Base-by-base conservation (phyloP, 2,113 vertebrate species). In the Dasypus novemcinctus region DNA sequence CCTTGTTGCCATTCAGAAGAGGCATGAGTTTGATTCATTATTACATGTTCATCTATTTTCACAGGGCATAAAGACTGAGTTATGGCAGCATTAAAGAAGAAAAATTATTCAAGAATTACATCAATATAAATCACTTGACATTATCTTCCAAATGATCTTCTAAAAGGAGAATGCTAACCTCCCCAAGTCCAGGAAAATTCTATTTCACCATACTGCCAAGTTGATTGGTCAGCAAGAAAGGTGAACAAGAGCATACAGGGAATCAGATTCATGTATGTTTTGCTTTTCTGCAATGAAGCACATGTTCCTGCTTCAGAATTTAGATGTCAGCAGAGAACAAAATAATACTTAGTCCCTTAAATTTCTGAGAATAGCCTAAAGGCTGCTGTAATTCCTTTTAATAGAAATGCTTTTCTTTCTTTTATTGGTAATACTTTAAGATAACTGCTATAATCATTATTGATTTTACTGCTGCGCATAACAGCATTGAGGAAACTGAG, bases 61-160 rank as follows among this genome's bases (percentile, higher is more conserved):
- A 38, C 92, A 92, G 81, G 41, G 72, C 57, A 68, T 87, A 10
- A 41, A 95, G 52, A 84, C 52, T 94, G 94, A 95, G 72, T 97
- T 96, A 97, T 54, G 64, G 38, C 7, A 83, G 46, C 31, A 54
- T 96, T 94, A n/a, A 59, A 97, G 66, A 25, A 91, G 54, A 87
- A 91, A 95, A 96, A 92, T 91, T 90, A 87, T 76, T 96, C 31
- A 9, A 87, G 79, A 64, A 72, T 95, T 95, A 91, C 1, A 96
- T 61, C 87, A 49, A 33, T 71, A 75, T 0, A 0, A 79, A 94
- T 78, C 15, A 64, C 91, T 97, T 97, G 91, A 46, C n/a, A 43
- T 85, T 75, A 97, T 71, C 14, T 76, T 90, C 71, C 80, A 97
- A 83, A 69, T 68, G 57, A 9, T 38, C 2, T 87, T 79, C 87